Percentiles rank a stretch among this genome's conserved stretches.
phyloP scores from a whole-genome alignment of 1,140 invertebrate genomes.

The Proctacanthus coquilletti region DNA sequence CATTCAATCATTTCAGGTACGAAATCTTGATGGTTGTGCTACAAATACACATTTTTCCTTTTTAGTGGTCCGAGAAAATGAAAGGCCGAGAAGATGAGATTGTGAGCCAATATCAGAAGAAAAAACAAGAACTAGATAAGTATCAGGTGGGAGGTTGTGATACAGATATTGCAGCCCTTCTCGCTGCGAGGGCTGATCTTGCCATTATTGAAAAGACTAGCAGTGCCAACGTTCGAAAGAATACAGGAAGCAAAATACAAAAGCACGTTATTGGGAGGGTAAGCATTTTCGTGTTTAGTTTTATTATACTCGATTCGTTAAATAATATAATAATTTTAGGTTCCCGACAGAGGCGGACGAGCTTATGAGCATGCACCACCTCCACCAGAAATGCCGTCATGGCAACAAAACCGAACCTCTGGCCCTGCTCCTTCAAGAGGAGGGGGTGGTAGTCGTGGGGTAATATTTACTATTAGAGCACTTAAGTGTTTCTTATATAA shows the following conservation, averaged over 20 bases:
- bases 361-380: slow-evolving; percentile 78
- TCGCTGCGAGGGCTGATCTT: slow-evolving; percentile 68
- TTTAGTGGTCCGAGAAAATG: slow-evolving; percentile 76
- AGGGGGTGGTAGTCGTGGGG: slow-evolving; percentile 15
- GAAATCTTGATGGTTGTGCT: slow-evolving; percentile 10
- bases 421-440: slow-evolving; percentile 14
- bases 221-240: slow-evolving; percentile 60
- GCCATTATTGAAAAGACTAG: slow-evolving; percentile 77
- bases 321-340: slow-evolving; percentile 27
- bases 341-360: slow-evolving; percentile 79
- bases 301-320: background rate
- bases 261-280: slow-evolving; percentile 73
- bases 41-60: background rate
- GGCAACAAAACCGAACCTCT: slow-evolving; percentile 39
- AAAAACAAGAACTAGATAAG: slow-evolving; percentile 40
- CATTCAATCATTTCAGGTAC: slow-evolving; percentile 76
- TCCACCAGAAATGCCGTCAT: slow-evolving; percentile 90
- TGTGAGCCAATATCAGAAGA: slow-evolving; percentile 48
- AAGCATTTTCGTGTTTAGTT: too few species aligned
- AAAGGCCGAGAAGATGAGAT: slow-evolving; percentile 58
- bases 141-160: slow-evolving; percentile 35
- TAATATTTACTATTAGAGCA: too few species aligned
- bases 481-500: slow-evolving; percentile 14
- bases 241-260: slow-evolving; percentile 66
- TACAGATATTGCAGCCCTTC: slow-evolving; percentile 52